Evolutionary conservation across 2,888 invertebrate species (phyloP).

Genomic region (Himalopsyche kuldschensis): DNA sequence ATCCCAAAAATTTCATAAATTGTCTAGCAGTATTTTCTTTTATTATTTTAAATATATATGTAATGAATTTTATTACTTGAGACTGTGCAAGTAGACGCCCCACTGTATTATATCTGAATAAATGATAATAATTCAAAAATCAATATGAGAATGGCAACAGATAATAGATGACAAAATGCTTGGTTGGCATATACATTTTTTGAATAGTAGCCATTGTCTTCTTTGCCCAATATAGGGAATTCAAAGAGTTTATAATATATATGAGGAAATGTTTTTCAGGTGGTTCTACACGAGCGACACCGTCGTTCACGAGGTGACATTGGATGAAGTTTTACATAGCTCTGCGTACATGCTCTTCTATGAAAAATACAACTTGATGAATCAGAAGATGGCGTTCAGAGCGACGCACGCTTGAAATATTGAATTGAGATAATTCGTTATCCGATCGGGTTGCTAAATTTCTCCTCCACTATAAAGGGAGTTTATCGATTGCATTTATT

Average conservation of each 20-base stretch:
- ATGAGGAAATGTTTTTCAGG: slow-evolving; percentile 49
- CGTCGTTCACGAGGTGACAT: slow-evolving; percentile 76
- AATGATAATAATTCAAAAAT: too few species aligned
- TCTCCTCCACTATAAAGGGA: background rate
- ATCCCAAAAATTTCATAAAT: background rate
- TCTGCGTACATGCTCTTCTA: slow-evolving; percentile 94
- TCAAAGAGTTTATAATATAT: background rate
- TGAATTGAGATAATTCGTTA: background rate
- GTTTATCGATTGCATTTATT: background rate
- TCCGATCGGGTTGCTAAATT: background rate
- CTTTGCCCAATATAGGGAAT: too few species aligned
- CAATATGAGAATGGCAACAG: too few species aligned
- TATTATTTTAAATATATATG: too few species aligned
- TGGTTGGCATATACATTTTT: too few species aligned
- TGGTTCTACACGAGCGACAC: slow-evolving; percentile 90
- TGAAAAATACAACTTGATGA: slow-evolving; percentile 58
- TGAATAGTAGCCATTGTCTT: too few species aligned
- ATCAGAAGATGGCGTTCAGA: slow-evolving; percentile 17
- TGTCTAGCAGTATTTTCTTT: background rate
- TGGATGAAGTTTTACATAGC: slow-evolving; percentile 80
- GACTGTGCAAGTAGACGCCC: too few species aligned
- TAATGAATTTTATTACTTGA: too few species aligned
- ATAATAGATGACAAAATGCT: too few species aligned
- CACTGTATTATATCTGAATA: too few species aligned
- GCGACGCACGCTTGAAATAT: slow-evolving; percentile 8